Evolutionary conservation across 2,888 invertebrate genomes (phyloP), one percentile per base, ranked within the genome.

Genomic region (Troilus luridus): DNA sequence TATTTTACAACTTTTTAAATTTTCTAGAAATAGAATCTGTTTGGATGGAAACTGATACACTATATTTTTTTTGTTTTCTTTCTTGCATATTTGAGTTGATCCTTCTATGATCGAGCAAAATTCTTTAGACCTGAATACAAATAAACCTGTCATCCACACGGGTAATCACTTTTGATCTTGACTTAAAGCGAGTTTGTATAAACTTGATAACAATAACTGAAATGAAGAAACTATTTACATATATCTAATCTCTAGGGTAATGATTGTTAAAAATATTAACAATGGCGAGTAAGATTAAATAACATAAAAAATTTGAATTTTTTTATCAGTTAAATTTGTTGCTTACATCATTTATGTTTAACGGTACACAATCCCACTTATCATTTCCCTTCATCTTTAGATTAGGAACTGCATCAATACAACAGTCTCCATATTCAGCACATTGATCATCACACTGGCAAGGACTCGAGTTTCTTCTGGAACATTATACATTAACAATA

Each of bases 361-460:
- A 85, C 21, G 90, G 58, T 17, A 90, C 24, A 77, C 90, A 90
- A 60, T 14, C 10, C 90, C 64, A 54, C 11, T 21, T 62, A 54
- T 89, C 6, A 12, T 5, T 72, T 67, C 17, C 19, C 11, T 54
- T 58, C 85, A 85, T 3, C 12, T 7, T 27, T 19, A 60, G 64
- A 92, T 93, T 93, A 91, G 91, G 85, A 8, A 92, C 90, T 0
- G 94, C 94, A 92, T 95, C 94, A n/a, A 94, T 93, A 92, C 95
- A 95, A 92, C 95, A 95, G 93, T 95, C 95, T 54, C 94, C 94
- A 92, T 94, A 94, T 24, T 93, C 93, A 56, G 93, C 93, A 93
- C 95, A 95, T 62, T 93, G 93, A 67, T 93, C 93, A 92, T 95
- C 95, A 93, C 95, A 95, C 81, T 94, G 93, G 92, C 95, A 95